These are phyloP conservation scores for Ephialtes manifestator DNA, from an alignment of 2,888 invertebrate species.

Conservation along the genomic window DNA sequence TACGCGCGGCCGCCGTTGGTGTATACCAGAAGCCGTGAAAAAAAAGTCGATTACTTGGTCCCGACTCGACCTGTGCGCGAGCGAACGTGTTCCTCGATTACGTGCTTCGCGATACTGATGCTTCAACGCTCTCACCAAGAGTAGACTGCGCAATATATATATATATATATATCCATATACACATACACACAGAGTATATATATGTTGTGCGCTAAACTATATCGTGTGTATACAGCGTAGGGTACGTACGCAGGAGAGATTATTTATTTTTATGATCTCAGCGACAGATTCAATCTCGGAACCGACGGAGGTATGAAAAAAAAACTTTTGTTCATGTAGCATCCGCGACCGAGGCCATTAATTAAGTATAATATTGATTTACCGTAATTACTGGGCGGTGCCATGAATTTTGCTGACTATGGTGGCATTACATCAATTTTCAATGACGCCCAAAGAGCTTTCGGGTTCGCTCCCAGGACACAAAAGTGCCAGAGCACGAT, in stretches of 20 bases:
- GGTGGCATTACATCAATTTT: constrained; percentile 28
- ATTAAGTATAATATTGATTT: constrained; percentile 64
- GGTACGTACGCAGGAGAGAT: constrained; percentile 51
- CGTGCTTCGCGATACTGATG: constrained; percentile 64
- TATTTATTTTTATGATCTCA: constrained; percentile 70
- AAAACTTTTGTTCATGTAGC: constrained; percentile 9
- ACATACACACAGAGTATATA: constrained; percentile 13
- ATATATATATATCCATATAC: not conserved
- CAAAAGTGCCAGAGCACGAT: not conserved
- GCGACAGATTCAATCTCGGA: constrained; percentile 68
- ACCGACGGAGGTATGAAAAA: constrained; percentile 14
- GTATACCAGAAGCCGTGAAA: not conserved
- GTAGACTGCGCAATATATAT: constrained; percentile 13
- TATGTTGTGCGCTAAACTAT: constrained; percentile 1
- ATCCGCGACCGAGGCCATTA: constrained; percentile 48
- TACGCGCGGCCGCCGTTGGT: not conserved
- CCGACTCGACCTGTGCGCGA: constrained; percentile 33
- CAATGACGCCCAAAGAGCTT: not conserved
- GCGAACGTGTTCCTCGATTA: constrained; percentile 63
- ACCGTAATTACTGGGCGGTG: constrained; percentile 64
- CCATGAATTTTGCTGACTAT: constrained; percentile 24
- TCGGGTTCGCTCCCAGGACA: not conserved
- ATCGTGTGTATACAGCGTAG: constrained; percentile 15
- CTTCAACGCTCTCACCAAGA: constrained; percentile 31
- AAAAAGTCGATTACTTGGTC: constrained; percentile 64